Evolutionary conservation across 2,888 invertebrate species (phyloP).

Genomic region (Acrobeloides nanus): DNA sequence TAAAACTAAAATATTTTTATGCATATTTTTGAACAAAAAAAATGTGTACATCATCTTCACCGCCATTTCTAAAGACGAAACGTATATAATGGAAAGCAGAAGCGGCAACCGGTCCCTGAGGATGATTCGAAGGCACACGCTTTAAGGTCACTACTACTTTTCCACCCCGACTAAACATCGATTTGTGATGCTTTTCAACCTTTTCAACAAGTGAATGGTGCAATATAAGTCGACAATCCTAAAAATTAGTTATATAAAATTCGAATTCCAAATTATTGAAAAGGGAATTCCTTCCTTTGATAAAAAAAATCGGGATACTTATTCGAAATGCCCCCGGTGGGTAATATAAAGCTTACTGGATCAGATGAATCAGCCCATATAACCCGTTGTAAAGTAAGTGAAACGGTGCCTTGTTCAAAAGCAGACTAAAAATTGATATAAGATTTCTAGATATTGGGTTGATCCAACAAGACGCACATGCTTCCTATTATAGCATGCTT

Average conservation of each 20-base stretch:
- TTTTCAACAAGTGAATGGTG: conserved; percentile 49
- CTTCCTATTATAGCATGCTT: too few relatives aligned
- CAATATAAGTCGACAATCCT: conserved; percentile 44
- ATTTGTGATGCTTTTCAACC: conserved; percentile 46
- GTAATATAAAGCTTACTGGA: conserved; percentile 29
- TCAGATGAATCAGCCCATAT: conserved; percentile 53
- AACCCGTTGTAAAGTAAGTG: conserved; percentile 47
- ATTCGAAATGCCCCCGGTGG: not conserved
- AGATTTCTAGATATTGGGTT: too few relatives aligned
- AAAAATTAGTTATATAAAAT: conserved; percentile 7
- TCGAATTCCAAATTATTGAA: conserved; percentile 1
- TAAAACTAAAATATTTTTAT: conserved; percentile 38
- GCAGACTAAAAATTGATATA: conserved; percentile 31
- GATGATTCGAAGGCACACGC: conserved; percentile 21
- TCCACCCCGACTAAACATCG: conserved; percentile 50
- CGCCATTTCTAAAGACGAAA: conserved; percentile 45
- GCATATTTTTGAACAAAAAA: not conserved
- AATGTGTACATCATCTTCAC: conserved; percentile 46
- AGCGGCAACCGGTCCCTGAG: conserved; percentile 42
- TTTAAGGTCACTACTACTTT: conserved; percentile 39
- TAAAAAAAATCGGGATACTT: not conserved
- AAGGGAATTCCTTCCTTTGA: not conserved
- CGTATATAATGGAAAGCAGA: conserved; percentile 30
- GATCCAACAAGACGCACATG: too few relatives aligned
- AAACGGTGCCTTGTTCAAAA: conserved; percentile 51